Evolutionary conservation across 2,113 vertebrate species (phyloP).

Genomic region (Coryphaenoides rupestris): DNA sequence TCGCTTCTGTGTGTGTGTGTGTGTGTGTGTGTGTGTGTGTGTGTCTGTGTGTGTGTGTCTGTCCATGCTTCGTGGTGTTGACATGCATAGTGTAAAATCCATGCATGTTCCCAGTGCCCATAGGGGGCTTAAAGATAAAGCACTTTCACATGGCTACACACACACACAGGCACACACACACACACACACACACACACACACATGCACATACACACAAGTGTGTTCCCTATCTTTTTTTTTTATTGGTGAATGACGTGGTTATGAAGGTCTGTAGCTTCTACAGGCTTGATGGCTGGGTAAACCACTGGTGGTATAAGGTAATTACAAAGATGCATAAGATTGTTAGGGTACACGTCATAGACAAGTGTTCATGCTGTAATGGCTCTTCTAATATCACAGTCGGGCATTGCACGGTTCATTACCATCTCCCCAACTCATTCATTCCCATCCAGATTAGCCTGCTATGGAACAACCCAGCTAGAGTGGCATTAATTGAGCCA

Average conservation of each 20-base stretch:
- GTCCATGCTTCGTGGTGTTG: constrained; percentile 36
- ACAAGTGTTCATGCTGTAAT: neutral
- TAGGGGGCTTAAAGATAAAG: constrained; percentile 56
- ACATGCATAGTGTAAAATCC: constrained; percentile 21
- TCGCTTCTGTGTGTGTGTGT: neutral
- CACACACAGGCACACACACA: constrained; percentile 6
- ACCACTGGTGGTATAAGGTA: too few species aligned
- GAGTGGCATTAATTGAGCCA: constrained; percentile 31
- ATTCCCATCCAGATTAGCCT: neutral
- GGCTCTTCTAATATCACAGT: neutral
- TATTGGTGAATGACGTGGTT: too few species aligned
- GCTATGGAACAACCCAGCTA: constrained; percentile 4
- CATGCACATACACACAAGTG: neutral
- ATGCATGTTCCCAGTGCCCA: constrained; percentile 22
- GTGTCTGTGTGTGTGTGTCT: neutral
- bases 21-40: constrained; percentile 2
- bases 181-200: neutral
- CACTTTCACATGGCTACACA: constrained; percentile 63
- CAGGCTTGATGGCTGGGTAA: too few species aligned
- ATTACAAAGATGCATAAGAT: neutral
- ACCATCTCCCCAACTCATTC: neutral
- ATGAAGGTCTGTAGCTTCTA: too few species aligned
- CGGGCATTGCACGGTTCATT: neutral
- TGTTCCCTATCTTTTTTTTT: too few species aligned
- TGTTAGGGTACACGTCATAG: neutral